Conservation (phyloP, 2,797 vertebrate species). For the Bradypodion ventrale region DNA sequence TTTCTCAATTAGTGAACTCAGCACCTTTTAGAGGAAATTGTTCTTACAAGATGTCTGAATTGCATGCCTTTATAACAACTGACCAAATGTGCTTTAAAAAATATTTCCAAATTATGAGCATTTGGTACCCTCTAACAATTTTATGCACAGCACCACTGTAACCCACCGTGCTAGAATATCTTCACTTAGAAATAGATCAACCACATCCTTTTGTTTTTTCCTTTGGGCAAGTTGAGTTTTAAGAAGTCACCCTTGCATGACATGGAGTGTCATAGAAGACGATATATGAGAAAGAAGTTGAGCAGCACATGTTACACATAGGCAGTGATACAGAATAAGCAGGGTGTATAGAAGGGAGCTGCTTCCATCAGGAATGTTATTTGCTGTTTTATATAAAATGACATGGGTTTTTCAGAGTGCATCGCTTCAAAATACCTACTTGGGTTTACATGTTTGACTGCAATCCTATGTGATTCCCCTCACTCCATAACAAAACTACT, state of each 20-base stretch:
- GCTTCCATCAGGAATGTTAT: background rate
- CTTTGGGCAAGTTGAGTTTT: slow-evolving; percentile 20
- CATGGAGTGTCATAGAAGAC: background rate
- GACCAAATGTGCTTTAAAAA: slow-evolving; percentile 63
- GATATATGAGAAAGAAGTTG: background rate
- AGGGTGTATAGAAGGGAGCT: background rate
- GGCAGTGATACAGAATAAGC: background rate
- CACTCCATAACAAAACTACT: background rate
- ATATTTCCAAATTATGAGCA: slow-evolving; percentile 63
- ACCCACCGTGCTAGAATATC: slow-evolving; percentile 54
- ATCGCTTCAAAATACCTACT: background rate
- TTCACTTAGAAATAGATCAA: slow-evolving; percentile 42
- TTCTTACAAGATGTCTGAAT: slow-evolving; percentile 56
- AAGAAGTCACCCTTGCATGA: background rate
- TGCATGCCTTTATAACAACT: slow-evolving; percentile 56
- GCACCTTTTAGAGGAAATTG: slow-evolving; percentile 65
- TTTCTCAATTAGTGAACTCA: slow-evolving; percentile 69
- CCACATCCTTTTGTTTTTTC: slow-evolving; percentile 40
- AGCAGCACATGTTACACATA: background rate
- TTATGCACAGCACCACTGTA: background rate
- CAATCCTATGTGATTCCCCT: background rate
- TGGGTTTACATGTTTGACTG: background rate
- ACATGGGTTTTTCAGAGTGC: background rate
- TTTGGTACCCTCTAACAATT: slow-evolving; percentile 47
- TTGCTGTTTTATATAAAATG: background rate